Evolutionary conservation across 2,888 invertebrate species (phyloP), one percentile per base, ranked within the genome.

Genomic region (Drosophila stalkeri): DNA sequence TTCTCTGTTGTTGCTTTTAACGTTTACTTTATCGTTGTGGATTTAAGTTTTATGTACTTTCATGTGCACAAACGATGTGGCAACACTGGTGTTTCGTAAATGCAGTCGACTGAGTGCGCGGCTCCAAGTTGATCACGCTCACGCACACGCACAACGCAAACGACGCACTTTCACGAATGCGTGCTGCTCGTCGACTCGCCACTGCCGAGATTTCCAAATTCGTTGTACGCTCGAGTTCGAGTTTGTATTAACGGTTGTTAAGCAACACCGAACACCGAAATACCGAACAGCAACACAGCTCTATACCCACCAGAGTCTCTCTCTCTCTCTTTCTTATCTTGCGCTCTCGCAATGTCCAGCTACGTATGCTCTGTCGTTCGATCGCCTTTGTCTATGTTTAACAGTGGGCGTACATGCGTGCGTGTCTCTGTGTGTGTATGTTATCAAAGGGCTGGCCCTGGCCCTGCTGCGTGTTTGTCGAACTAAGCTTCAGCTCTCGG

Each of bases 371-470:
- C 68, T 66, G 60, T 59, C 46, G 41, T 20, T 51, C 46, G 73
- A 73, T 73, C 69, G 57, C 33, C 41, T 55, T 41, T 55, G 57
- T 11, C 57, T 51, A 54, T 47, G 39, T 49, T 59, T 8, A 16
- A 49, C 65, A 63, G 77, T 71, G 55, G 64, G 67, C 55, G 68
- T 76, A 23, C 20, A 47, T 57, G 9, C 54, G 43, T 55, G 11
- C 31, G 20, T 56, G 20, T 44, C 11, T 56, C 52, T 54, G 33
- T 54, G 62, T 55, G 68, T 46, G 66, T 69, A 56, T 59, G 77
- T 82, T 88, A 81, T 82, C 83, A 86, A 86, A 86, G 85, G 85
- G 85, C 85, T 88, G 64, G 71, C 77, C 65, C 78, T 78, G 68
- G 65, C 77, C 71, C 73, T 80, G 56, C 52, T 49, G 43, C 66